Evolutionary conservation across 2,113 vertebrate species (phyloP).

Genomic region (Callionymus lyra): DNA sequence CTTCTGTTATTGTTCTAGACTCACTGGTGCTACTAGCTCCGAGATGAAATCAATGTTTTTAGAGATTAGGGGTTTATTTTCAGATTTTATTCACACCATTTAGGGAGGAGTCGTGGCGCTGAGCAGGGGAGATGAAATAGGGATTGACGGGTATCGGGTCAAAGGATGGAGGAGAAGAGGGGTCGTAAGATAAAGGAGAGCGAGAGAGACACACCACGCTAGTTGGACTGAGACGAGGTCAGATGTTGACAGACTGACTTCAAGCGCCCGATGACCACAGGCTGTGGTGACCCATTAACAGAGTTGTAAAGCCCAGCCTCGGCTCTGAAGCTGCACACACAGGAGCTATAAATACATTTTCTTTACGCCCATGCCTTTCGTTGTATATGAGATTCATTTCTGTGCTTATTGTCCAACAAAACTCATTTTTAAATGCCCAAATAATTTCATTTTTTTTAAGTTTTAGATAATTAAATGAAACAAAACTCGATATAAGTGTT

Average conservation of each 20-base stretch:
- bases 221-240: conserved; percentile 27
- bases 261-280: conserved; percentile 28
- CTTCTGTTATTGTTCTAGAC: conserved; percentile 13
- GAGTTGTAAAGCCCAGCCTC: conserved; percentile 16
- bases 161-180: conserved; percentile 6
- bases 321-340: conserved; percentile 19
- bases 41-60: conserved; percentile 28
- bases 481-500: too few relatives aligned
- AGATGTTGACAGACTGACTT: conserved; percentile 26
- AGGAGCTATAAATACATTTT: too few relatives aligned
- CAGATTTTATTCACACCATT: conserved; percentile 1
- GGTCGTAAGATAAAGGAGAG: conserved; percentile 10
- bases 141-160: neutral
- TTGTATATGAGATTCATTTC: too few relatives aligned
- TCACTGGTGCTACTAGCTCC: conserved; percentile 18
- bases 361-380: too few relatives aligned
- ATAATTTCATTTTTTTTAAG: too few relatives aligned
- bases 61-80: neutral
- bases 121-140: too few relatives aligned
- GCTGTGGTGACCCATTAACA: conserved; percentile 43
- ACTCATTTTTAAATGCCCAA: too few relatives aligned
- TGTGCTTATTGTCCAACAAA: too few relatives aligned
- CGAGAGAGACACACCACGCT: conserved; percentile 8
- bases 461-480: too few relatives aligned
- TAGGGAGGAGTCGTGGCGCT: too few relatives aligned